A percentile compares a stretch with the other conserved stretches of the same genome.
Conservation (phyloP, 2,888 invertebrate species). For the Argyra leucocephala region DNA sequence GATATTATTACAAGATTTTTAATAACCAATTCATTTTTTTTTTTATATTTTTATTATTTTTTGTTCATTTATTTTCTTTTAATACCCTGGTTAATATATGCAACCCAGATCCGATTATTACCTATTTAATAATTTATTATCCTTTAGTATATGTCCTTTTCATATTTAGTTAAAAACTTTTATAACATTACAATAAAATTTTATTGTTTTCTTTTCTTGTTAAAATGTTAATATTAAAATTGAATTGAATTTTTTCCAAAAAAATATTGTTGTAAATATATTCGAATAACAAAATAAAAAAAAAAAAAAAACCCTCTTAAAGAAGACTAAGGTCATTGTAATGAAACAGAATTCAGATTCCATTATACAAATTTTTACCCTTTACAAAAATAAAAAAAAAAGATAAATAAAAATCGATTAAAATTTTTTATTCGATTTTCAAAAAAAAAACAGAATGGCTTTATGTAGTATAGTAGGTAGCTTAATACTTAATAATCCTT, state of each 20-base stretch:
- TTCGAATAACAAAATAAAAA: background rate
- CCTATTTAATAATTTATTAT: conserved; percentile 6
- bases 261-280: background rate
- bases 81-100: background rate
- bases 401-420: background rate
- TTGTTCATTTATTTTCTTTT: background rate
- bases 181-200: background rate
- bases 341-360: too few species aligned
- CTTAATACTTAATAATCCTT: background rate
- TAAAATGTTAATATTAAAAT: background rate
- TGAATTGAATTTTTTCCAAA: background rate
- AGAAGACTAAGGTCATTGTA: background rate
- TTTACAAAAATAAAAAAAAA: background rate
- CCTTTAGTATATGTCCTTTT: background rate
- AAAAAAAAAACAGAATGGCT: too few species aligned
- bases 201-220: background rate
- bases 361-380: background rate
- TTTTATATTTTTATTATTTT: background rate
- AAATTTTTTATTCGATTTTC: background rate
- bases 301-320: too few species aligned
- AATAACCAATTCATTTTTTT: background rate
- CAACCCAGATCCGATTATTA: background rate
- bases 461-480: background rate
- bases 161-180: background rate
- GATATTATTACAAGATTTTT: background rate